These are phyloP conservation scores for Batillaria attramentaria DNA, from an alignment of 1,140 invertebrate genomes.

Conservation along the genomic window DNA sequence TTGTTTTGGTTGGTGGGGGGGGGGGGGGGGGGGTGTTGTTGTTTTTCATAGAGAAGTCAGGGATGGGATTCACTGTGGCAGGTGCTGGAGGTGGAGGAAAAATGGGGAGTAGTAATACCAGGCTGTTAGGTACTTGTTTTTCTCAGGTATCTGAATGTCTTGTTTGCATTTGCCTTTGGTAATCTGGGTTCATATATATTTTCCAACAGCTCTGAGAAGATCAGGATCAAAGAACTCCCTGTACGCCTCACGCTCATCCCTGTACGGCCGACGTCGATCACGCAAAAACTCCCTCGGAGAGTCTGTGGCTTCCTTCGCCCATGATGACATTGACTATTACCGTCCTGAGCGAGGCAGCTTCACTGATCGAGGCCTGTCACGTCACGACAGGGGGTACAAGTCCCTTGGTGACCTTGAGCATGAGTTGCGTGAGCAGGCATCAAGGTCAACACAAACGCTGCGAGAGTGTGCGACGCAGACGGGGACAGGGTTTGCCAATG, in stretches of 20 bases:
- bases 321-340: conserved; percentile 60
- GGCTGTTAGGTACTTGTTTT: too few species aligned
- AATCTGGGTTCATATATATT: too few species aligned
- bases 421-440: conserved; percentile 39
- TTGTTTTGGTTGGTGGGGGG: too few species aligned
- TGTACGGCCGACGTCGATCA: conserved; percentile 59
- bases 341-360: conserved; percentile 50
- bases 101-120: too few species aligned
- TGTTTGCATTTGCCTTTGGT: too few species aligned
- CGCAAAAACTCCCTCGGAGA: conserved; percentile 54
- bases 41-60: too few species aligned
- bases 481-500: conserved; percentile 44
- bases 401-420: conserved; percentile 57
- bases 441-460: conserved; percentile 54
- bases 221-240: conserved; percentile 59
- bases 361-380: conserved; percentile 47
- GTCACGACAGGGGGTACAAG: conserved; percentile 47
- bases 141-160: too few species aligned
- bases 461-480: conserved; percentile 62
- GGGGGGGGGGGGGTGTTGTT: too few species aligned
- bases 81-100: too few species aligned
- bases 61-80: too few species aligned
- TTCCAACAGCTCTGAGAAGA: conserved; percentile 54
- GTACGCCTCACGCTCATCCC: conserved; percentile 64
- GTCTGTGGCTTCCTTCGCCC: conserved; percentile 54